Percentiles rank a stretch among this genome's conserved stretches.
Evolutionary conservation across 2,113 vertebrate species (phyloP).

Genomic region (Bubo scandiacus): DNA sequence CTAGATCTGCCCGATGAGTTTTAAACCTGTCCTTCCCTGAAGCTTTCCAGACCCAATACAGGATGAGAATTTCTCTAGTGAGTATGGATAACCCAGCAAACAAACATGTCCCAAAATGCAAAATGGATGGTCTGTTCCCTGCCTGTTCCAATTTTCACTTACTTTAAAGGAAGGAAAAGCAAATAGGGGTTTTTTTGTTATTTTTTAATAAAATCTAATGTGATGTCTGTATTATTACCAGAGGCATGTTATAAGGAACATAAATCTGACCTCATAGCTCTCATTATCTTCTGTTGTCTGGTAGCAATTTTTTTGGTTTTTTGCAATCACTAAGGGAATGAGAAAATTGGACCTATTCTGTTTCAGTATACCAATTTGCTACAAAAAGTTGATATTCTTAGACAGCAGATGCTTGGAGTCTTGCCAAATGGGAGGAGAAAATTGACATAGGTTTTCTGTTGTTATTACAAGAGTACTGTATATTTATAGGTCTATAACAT

Average conservation of each 20-base stretch:
- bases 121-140: not conserved
- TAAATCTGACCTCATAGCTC: not conserved
- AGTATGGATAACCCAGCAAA: not conserved
- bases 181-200: not conserved
- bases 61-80: not conserved
- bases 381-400: not conserved
- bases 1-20: not conserved
- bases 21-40: not conserved
- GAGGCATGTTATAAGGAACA: not conserved
- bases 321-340: not conserved
- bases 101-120: not conserved
- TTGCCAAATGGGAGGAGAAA: constrained; percentile 33
- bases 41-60: not conserved
- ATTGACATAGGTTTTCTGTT: not conserved
- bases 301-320: not conserved
- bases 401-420: not conserved
- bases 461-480: not conserved
- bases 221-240: not conserved
- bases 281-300: not conserved
- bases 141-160: not conserved
- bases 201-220: not conserved
- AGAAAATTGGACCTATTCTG: not conserved
- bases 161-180: not conserved
- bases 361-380: not conserved
- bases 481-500: constrained; percentile 21